Percentiles rank a stretch among this genome's conserved stretches.
Evolutionary conservation across 2,888 invertebrate species (phyloP).

Genomic region (Rugalucina vietnamica): DNA sequence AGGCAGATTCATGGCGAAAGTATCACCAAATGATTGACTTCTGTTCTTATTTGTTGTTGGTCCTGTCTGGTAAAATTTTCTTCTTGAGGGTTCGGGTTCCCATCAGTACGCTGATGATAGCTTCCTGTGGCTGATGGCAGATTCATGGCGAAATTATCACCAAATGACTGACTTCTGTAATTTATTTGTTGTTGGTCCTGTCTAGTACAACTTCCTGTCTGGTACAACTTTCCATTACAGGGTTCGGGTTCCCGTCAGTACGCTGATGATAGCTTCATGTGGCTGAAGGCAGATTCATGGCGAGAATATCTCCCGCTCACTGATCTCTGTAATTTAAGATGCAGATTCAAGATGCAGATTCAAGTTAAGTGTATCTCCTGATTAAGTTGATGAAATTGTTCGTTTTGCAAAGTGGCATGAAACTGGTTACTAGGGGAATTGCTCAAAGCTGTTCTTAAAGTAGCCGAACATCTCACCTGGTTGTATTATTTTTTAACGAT

Average conservation of each 20-base stretch:
- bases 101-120: too few relatives aligned
- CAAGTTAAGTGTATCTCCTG: conserved; percentile 27
- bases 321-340: too few relatives aligned
- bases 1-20: conserved; percentile 8
- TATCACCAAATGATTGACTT: conserved; percentile 20
- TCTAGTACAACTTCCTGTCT: background rate
- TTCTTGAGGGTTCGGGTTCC: too few relatives aligned
- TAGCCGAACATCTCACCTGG: conserved; percentile 38
- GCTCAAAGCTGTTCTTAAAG: conserved; percentile 11
- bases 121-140: background rate
- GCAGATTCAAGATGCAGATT: too few relatives aligned
- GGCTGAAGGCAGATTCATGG: background rate
- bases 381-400: conserved; percentile 6
- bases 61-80: background rate
- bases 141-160: conserved; percentile 17
- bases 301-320: conserved; percentile 14
- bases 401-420: conserved; percentile 20
- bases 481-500: conserved; percentile 15
- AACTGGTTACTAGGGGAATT: conserved; percentile 34
- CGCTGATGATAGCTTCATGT: too few relatives aligned
- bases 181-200: background rate
- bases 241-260: too few relatives aligned
- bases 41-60: background rate
- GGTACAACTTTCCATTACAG: too few relatives aligned
- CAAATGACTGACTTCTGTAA: conserved; percentile 16